These are phyloP conservation scores for Tetrax tetrax DNA, from an alignment of 2,113 vertebrate genomes.

Conservation along the genomic window DNA sequence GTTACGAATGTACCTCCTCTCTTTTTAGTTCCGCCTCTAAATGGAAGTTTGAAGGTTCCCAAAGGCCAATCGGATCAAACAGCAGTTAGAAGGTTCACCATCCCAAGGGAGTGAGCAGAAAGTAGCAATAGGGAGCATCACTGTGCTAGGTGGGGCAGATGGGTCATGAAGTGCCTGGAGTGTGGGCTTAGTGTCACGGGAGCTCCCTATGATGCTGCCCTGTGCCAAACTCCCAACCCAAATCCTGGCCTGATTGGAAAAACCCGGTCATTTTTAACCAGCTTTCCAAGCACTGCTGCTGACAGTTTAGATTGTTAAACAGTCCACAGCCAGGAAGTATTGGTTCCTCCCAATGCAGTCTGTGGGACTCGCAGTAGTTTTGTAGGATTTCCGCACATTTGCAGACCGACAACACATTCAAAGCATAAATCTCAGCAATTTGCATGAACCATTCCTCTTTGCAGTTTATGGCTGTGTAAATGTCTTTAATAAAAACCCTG, in stretches of 20 bases:
- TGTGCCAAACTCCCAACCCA: not conserved
- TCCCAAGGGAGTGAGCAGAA: fast-evolving
- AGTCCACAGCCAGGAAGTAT: not conserved
- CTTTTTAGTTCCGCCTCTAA: not conserved
- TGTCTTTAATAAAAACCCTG: conserved; percentile 12
- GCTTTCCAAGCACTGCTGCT: not conserved
- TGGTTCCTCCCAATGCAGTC: not conserved
- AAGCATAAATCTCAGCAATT: not conserved
- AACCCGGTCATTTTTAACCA: not conserved
- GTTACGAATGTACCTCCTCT: not conserved
- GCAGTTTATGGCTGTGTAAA: conserved; percentile 4
- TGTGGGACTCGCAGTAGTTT: not conserved
- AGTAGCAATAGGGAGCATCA: not conserved
- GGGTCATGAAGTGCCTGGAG: not conserved
- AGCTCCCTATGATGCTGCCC: not conserved
- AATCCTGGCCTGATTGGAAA: not conserved
- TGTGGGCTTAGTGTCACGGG: not conserved
- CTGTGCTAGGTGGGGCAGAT: not conserved
- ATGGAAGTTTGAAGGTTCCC: not conserved
- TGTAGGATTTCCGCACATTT: not conserved
- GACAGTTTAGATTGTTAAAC: not conserved
- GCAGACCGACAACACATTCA: not conserved
- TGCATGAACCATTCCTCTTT: not conserved
- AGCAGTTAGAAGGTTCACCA: not conserved
- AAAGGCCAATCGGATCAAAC: not conserved